Base-by-base conservation (phyloP, 2,113 vertebrate genomes). In the Neodontobutis hainanensis region DNA sequence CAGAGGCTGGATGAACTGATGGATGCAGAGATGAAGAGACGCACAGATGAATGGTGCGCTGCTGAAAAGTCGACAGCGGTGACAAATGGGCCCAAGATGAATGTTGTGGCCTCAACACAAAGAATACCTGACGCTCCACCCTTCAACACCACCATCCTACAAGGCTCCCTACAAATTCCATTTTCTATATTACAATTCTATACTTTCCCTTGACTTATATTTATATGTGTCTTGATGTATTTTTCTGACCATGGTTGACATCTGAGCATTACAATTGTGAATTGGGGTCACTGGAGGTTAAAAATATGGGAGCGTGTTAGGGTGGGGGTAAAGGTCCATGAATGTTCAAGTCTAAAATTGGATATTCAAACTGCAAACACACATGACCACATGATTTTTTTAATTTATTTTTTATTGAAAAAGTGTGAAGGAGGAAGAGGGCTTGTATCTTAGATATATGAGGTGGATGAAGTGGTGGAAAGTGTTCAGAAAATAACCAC, bases 21-120 rank as follows among this genome's bases (percentile, higher is more conserved):
- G 86, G 86, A 86, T 85, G 75, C 78, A 84, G 65, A 81, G 83
- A 89, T 83, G 85, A 85, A 85, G 73, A 79, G 78, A 87, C 57
- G 64, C 83, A 83, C 75, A 71, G 83, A 89, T 85, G 85, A 81
- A 87, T 87, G 82, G 77, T 81, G 56, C 69, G 61, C 66, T 75
- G 73, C 44, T 68, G 68, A 81, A 66, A 81, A 82, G 70, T 66
- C 71, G 85, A 90, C 85, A 83, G 78, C 61, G 43, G 66, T 85
- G 83, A 86, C 85, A 83, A 85, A 88, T 85, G 73, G 73, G 52
- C 45, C 62, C 66, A 79, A 65, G 81, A 86, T 78, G 83, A 72
- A 75, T 68, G 75, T 61, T 61, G 69, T 64, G 73, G 78, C 58
- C 71, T 65, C 62, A 53, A 62, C 44, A 78, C 82, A 81, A 73